Base-by-base conservation (phyloP, 2,113 vertebrate species). In the Helogale parvula region DNA sequence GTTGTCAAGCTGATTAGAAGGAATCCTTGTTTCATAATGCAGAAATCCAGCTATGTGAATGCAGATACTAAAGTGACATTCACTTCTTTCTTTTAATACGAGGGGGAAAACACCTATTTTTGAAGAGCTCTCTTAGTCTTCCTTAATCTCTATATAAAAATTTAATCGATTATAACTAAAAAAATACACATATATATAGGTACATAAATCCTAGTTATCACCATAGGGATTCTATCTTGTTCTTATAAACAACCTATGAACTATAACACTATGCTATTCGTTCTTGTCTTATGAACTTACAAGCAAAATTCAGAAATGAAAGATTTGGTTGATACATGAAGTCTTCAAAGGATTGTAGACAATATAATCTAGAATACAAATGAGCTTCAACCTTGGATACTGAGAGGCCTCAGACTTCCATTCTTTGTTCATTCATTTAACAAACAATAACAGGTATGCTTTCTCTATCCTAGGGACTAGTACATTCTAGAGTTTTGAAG, bases 281-380 rank as follows among this genome's bases (percentile, higher is more conserved):
- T 69, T 79, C 25, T 76, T 29, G 15, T 72, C 95, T 72, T 71
- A 81, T 45, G 33, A 95, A 81, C n/a, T 76, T 88, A 7, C 54
- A 96, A 92, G 31, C 79, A 83, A 95, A 93, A 31, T n/a, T 90
- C 47, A 57, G 69, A 93, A 96, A 90, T 13, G 52, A 83, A 90
- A 88, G 12, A 27, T 85, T 81, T 79, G 27, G 12, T 9, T 52
- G 45, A 90, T 60, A 81, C 9, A 41, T 68, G 71, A 94, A 86
- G 29, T 63, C 31, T 11, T 87, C 83, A 45, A 80, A 92, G 10
- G 10, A 86, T 23, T 91, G 19, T 35, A 38, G 47, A 45, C 35
- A 82, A 25, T 16, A 85, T 10, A 66, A 33, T 52, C 50, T 83
- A 72, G 50, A 91, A 92, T 33, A 66, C 65, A 86, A 57, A 86